Conservation (phyloP, 1,140 invertebrate genomes). For the Vanessa atalanta region DNA sequence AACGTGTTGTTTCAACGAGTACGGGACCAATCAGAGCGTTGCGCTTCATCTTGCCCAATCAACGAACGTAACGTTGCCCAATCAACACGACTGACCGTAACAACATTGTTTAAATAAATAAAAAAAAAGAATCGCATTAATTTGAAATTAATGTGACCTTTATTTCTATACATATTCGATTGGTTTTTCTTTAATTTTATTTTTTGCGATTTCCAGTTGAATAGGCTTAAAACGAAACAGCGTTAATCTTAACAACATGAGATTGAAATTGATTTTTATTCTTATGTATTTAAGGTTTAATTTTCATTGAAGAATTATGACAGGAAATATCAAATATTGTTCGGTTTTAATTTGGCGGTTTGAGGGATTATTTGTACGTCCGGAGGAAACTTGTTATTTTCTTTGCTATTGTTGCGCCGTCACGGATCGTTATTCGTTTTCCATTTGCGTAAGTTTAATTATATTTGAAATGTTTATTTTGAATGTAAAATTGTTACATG, state of each 20-base stretch:
- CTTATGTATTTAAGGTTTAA: no score
- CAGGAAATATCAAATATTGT: not conserved
- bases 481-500: no score
- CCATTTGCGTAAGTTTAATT: not conserved
- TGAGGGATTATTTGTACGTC: not conserved
- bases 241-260: not conserved
- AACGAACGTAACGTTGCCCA: slow-evolving; percentile 35
- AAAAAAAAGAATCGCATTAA: no score
- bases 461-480: no score
- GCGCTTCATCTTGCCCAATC: slow-evolving; percentile 46
- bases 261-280: not conserved
- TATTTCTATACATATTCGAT: not conserved
- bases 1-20: not conserved
- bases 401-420: slow-evolving; percentile 2
- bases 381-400: not conserved
- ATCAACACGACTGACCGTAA: slow-evolving; percentile 40
- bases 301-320: not conserved
- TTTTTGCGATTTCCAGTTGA: not conserved
- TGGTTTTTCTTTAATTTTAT: not conserved
- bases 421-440: not conserved
- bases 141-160: not conserved
- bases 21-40: slow-evolving; percentile 52
- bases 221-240: not conserved
- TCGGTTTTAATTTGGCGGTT: not conserved
- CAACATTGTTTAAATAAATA: not conserved